Percentiles rank a stretch among this genome's conserved stretches.
These are phyloP conservation scores for Parnassius apollo DNA, from an alignment of 2,888 invertebrate species.

Conservation along the genomic window DNA sequence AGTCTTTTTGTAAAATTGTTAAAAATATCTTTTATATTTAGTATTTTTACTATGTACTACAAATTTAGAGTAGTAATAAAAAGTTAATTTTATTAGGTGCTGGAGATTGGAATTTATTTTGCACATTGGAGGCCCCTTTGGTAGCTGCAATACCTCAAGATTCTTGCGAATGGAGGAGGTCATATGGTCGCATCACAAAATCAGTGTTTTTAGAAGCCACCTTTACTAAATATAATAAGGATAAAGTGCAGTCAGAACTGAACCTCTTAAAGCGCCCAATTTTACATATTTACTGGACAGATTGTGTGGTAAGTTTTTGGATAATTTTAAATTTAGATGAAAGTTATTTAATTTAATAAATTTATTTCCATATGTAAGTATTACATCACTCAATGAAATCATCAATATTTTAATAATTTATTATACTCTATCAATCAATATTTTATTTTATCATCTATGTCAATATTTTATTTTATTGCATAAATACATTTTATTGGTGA, in stretches of 20 bases:
- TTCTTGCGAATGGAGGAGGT: constrained; percentile 94
- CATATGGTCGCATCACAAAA: constrained; percentile 92
- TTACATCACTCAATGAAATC: too few species aligned
- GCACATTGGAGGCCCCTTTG: constrained; percentile 89
- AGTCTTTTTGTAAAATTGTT: too few species aligned
- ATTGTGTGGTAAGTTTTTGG: constrained; percentile 88
- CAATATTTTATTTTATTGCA: too few species aligned
- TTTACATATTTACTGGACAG: constrained; percentile 97
- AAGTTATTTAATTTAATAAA: too few species aligned
- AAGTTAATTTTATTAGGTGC: constrained; percentile 82
- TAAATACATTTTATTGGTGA: too few species aligned
- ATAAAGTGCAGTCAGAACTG: constrained; percentile 87
- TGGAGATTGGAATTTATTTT: constrained; percentile 92
- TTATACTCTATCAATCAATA: too few species aligned
- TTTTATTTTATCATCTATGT: too few species aligned
- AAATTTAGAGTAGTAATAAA: neutral
- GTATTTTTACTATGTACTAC: too few species aligned
- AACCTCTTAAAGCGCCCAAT: constrained; percentile 93
- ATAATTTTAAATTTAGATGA: too few species aligned
- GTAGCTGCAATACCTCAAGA: constrained; percentile 92
- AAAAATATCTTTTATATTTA: too few species aligned
- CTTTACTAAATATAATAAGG: constrained; percentile 90
- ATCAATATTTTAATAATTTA: too few species aligned
- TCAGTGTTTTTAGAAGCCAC: constrained; percentile 91
- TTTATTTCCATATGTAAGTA: too few species aligned